Evolutionary conservation across 2,797 vertebrate genomes (phyloP).

Genomic region (Apodemus agrarius): DNA sequence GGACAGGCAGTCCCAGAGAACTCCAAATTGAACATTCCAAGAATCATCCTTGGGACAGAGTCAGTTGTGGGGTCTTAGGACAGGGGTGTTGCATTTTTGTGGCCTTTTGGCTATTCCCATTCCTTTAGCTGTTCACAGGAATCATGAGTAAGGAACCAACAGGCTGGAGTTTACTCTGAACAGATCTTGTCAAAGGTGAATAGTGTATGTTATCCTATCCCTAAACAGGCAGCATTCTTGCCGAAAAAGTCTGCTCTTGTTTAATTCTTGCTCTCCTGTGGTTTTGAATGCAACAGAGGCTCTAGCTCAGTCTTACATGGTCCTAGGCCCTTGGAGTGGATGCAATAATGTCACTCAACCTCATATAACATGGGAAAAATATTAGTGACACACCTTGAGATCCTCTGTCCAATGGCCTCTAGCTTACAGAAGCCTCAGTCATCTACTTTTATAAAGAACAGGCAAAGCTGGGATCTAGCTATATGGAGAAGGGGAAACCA

Average conservation of each 20-base stretch:
- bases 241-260: not conserved
- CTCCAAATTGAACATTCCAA: accelerated
- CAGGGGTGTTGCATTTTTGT: not conserved
- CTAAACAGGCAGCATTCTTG: not conserved
- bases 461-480: not conserved
- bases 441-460: not conserved
- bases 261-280: not conserved
- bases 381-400: accelerated
- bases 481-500: not conserved
- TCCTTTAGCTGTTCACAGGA: not conserved
- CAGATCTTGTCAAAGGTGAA: not conserved
- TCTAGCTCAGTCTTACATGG: accelerated
- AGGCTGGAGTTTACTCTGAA: not conserved
- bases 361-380: accelerated
- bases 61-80: accelerated
- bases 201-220: not conserved
- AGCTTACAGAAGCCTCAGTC: not conserved
- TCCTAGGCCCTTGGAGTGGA: not conserved
- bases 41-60: too few relatives aligned
- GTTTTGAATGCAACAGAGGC: not conserved
- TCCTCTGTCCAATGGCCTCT: not conserved
- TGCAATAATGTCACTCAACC: accelerated
- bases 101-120: not conserved
- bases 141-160: too few relatives aligned
- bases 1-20: accelerated